Evolutionary conservation across 1,140 invertebrate genomes (phyloP).

Genomic region (Drosophila funebris): DNA sequence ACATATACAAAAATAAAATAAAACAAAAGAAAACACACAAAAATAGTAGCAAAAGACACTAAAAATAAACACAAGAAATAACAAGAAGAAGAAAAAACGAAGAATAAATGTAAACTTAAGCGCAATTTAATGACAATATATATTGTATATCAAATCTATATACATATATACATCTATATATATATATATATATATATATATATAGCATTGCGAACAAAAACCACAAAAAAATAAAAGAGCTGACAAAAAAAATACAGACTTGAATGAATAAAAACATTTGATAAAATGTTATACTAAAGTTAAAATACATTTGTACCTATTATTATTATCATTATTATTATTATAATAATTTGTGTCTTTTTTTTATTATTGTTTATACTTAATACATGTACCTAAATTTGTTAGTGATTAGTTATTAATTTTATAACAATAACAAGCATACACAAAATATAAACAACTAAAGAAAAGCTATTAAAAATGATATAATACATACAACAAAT

Average conservation of each 20-base stretch:
- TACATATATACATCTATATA: slow-evolving; percentile 17
- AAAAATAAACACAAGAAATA: slow-evolving; percentile 40
- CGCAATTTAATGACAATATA: slow-evolving; percentile 48
- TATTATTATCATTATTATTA: slow-evolving; percentile 23
- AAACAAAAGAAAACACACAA: slow-evolving; percentile 19
- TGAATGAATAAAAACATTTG: slow-evolving; percentile 28
- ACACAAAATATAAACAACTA: slow-evolving; percentile 7
- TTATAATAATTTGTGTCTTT: slow-evolving; percentile 19
- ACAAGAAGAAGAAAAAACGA: slow-evolving; percentile 22
- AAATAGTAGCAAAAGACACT: slow-evolving; percentile 39
- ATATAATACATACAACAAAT: slow-evolving; percentile 1
- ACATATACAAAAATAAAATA: slow-evolving; percentile 14
- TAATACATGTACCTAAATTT: slow-evolving; percentile 31
- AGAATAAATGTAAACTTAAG: slow-evolving; percentile 30
- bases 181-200: slow-evolving; percentile 9
- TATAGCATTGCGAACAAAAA: slow-evolving; percentile 35
- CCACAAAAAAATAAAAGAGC: slow-evolving; percentile 3
- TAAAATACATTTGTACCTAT: slow-evolving; percentile 37
- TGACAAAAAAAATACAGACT: slow-evolving; percentile 46
- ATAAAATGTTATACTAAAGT: slow-evolving; percentile 11
- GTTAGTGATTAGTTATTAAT: slow-evolving; percentile 37
- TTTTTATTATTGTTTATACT: slow-evolving; percentile 35
- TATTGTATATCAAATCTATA: slow-evolving; percentile 12
- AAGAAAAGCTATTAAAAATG: slow-evolving; percentile 8
- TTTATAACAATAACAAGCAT: slow-evolving; percentile 23